phyloP scores from a whole-genome alignment of 2,113 vertebrate genomes.

The Dicrurus megarhynchus region DNA sequence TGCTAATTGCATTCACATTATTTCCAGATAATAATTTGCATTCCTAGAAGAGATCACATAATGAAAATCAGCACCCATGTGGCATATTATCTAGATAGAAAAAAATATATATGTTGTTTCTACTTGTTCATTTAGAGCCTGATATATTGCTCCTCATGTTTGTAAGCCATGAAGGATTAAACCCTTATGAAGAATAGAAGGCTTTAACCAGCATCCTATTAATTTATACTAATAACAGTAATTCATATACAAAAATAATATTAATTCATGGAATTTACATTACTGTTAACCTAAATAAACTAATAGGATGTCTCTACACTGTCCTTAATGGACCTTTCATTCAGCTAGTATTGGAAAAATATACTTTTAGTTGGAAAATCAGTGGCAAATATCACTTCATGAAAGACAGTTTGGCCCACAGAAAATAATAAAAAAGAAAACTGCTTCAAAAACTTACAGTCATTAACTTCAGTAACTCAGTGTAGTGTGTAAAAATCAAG shows the following conservation, averaged over 20 bases:
- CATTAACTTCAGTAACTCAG: not conserved
- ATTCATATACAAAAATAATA: not conserved
- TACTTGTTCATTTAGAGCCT: not conserved
- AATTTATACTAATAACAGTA: not conserved
- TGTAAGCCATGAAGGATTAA: not conserved
- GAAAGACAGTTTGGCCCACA: not conserved
- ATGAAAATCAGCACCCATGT: not conserved
- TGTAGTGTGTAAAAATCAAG: not conserved
- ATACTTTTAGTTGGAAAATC: not conserved
- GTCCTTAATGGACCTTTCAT: not conserved
- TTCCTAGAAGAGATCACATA: not conserved
- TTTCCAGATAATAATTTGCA: slow-evolving; percentile 5
- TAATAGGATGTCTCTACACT: not conserved
- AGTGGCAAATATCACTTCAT: not conserved
- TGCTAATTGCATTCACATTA: slow-evolving; percentile 11
- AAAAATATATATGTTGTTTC: not conserved
- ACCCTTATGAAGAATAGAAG: not conserved
- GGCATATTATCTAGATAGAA: not conserved
- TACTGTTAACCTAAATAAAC: not conserved
- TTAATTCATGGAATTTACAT: not conserved
- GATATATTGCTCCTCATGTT: not conserved
- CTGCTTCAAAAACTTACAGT: not conserved
- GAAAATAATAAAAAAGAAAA: not conserved
- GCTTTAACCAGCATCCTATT: not conserved
- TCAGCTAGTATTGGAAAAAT: not conserved